These are phyloP conservation scores for Podarcis raffonei DNA, from an alignment of 2,113 vertebrate genomes.

Conservation along the genomic window DNA sequence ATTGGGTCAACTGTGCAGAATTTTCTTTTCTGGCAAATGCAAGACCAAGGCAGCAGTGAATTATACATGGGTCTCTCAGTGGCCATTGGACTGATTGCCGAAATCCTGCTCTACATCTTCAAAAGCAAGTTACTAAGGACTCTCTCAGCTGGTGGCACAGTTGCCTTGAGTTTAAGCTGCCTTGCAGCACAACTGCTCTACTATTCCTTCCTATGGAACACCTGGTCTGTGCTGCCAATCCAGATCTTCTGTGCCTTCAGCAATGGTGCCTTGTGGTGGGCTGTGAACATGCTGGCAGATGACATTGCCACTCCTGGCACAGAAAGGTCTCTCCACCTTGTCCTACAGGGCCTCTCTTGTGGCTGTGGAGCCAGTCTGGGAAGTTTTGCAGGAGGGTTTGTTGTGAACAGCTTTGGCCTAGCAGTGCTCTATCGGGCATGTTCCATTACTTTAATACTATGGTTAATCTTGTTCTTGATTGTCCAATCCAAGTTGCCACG, in stretches of 20 bases:
- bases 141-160: conserved; percentile 62
- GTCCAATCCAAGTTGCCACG: conserved; percentile 80
- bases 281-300: conserved; percentile 68
- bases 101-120: conserved; percentile 73
- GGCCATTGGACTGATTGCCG: conserved; percentile 75
- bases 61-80: conserved; percentile 83
- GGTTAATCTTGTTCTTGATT: conserved; percentile 77
- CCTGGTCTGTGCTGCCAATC: conserved; percentile 79
- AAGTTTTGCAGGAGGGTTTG: conserved; percentile 81
- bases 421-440: conserved; percentile 73
- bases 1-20: conserved; percentile 73
- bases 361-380: conserved; percentile 79
- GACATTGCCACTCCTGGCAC: conserved; percentile 78
- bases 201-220: conserved; percentile 84
- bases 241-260: conserved; percentile 82
- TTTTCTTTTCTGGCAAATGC: conserved; percentile 91
- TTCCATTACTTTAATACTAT: conserved; percentile 69
- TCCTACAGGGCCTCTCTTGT: conserved; percentile 73
- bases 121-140: conserved; percentile 65
- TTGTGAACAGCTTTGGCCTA: conserved; percentile 71
- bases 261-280: conserved; percentile 82
- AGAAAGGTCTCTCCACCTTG: conserved; percentile 75
- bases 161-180: conserved; percentile 67
- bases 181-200: conserved; percentile 82
- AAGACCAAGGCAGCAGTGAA: conserved; percentile 80